Conservation (phyloP, 2,888 invertebrate species). For the Sinotaia quadrata region DNA sequence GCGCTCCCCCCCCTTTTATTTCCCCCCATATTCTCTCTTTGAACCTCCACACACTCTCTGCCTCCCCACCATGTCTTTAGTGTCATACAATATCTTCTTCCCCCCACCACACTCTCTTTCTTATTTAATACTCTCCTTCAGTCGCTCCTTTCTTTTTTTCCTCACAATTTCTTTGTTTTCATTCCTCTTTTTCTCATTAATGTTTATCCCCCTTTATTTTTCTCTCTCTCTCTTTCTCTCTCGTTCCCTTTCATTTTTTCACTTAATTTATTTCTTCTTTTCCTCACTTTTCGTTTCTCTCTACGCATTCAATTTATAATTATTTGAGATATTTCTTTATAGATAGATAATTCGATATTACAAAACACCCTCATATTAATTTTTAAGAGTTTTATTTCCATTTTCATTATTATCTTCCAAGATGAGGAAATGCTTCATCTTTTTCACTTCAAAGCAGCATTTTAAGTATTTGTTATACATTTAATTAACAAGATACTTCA, state of each 20-base stretch:
- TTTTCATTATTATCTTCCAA: too few species aligned
- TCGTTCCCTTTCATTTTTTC: background rate
- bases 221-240: constrained; percentile 9
- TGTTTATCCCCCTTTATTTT: background rate
- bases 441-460: too few species aligned
- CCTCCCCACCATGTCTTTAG: background rate
- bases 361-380: too few species aligned
- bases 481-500: too few species aligned
- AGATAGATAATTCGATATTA: too few species aligned
- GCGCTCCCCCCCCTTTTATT: background rate
- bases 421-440: too few species aligned
- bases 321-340: background rate
- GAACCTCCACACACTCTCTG: background rate
- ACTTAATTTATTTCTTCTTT: background rate
- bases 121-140: background rate
- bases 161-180: constrained; percentile 10
- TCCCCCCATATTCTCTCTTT: background rate
- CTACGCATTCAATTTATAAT: background rate
- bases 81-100: constrained; percentile 5
- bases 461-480: too few species aligned
- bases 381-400: too few species aligned
- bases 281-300: background rate
- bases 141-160: constrained; percentile 13
- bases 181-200: constrained; percentile 2
- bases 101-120: constrained; percentile 1